These are phyloP conservation scores for Drosophila sp. DNA, from an alignment of 1,140 invertebrate species.

Conservation along the genomic window DNA sequence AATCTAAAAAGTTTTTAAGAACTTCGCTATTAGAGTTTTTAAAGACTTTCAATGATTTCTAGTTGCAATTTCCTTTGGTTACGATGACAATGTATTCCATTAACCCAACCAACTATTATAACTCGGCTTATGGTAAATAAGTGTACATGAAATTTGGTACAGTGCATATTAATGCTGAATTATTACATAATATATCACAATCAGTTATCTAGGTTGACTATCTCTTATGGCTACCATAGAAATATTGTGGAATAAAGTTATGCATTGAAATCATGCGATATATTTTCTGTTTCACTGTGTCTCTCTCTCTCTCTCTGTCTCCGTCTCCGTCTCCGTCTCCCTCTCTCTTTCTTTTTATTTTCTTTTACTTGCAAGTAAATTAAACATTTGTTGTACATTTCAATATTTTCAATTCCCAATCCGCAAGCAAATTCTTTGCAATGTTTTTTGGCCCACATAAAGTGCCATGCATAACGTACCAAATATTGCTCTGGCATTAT, in stretches of 20 bases:
- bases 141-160: not conserved
- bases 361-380: constrained; percentile 4
- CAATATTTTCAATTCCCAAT: constrained; percentile 2
- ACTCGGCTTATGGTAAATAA: not conserved
- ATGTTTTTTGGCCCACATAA: not conserved
- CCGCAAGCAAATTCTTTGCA: not conserved
- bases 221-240: not conserved
- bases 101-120: not conserved
- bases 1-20: no score
- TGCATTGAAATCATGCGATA: no score
- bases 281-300: no score
- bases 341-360: not conserved
- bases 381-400: not conserved
- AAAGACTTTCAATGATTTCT: no score
- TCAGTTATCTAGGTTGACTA: not conserved
- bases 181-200: not conserved
- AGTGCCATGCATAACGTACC: not conserved
- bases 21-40: no score
- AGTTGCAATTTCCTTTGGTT: no score
- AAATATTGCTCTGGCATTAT: not conserved
- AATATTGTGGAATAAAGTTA: no score
- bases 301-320: no score
- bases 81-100: not conserved
- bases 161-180: not conserved
- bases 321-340: no score